Base-by-base conservation (phyloP, 2,888 invertebrate species). In the Diachrysia chrysitis region DNA sequence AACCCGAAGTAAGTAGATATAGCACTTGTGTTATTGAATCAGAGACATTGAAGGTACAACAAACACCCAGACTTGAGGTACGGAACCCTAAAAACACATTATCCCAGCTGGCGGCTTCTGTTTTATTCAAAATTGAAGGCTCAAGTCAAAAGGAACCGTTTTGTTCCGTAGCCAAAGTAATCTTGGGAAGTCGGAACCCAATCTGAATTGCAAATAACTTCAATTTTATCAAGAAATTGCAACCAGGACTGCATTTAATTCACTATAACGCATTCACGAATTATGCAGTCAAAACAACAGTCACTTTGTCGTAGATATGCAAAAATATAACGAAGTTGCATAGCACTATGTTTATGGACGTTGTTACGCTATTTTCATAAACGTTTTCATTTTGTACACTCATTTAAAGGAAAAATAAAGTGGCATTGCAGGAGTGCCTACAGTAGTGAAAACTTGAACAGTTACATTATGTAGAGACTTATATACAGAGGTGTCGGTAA, bases 181-280 rank as follows among this genome's bases (percentile, higher is more conserved):
- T 90, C 89, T 90, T 85, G 76, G 79, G 78, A 82, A 82, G 78
- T 78, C 85, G 83, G 85, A 83, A 82, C 78, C 77, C 75, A 81
- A 93, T 93, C 88, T 91, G 90, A 91, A 91, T 90, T 92, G 92
- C 93, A 90, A 93, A 94, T 92, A 87, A 85, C 86, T 85, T 85
- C 89, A 88, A 90, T 92, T 92, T 92, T 90, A 91, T 90, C 89
- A 92, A 89, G 89, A 91, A 89, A 89, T 85, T 91, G 89, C 93
- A 92, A 87, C 89, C 84, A 84, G 81, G 85, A 84, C 87, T 85
- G 88, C 87, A 88, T 89, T 89, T 86, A 87, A 90, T 90, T 85
- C 81, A 72, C 85, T 83, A 84, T 87, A 88, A 86, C 84, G 88
- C 87, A 85, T 89, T 87, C 86, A 83, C 83, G 80, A 87, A 85